Conservation (phyloP, 2,888 invertebrate genomes). For the Conops quadrifasciatus region DNA sequence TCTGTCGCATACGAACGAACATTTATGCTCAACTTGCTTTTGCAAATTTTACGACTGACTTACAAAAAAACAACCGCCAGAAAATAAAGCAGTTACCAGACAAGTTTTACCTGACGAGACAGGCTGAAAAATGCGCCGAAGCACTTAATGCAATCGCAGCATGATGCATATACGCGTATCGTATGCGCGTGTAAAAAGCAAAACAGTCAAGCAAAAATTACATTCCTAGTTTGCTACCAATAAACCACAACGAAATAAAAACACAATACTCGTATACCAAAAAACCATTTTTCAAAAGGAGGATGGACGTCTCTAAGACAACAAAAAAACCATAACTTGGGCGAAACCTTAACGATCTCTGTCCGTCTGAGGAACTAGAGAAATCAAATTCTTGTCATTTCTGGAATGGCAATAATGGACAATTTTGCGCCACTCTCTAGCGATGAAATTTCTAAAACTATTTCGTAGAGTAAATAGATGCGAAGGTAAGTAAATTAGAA, state of each 20-base stretch:
- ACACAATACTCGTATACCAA: no score
- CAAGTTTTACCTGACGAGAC: background rate
- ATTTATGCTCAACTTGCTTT: no score
- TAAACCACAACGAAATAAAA: background rate
- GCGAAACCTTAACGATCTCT: background rate
- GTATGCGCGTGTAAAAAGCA: background rate
- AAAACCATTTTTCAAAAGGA: background rate
- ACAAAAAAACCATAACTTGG: background rate
- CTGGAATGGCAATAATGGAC: background rate
- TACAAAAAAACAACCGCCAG: background rate
- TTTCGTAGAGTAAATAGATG: background rate
- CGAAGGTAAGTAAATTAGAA: no score
- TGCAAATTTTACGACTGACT: no score
- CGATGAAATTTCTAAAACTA: background rate
- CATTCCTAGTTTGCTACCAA: background rate
- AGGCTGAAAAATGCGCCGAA: slow-evolving; percentile 9
- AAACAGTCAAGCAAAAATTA: background rate
- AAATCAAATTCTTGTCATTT: background rate
- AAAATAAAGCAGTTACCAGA: background rate
- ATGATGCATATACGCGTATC: slow-evolving; percentile 8
- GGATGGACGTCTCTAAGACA: no score
- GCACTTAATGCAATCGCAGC: slow-evolving; percentile 4
- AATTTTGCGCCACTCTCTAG: background rate
- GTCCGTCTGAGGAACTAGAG: background rate
- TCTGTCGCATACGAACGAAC: no score